Percentiles rank a stretch among this genome's conserved stretches.
These are phyloP conservation scores for Drosophila littoralis DNA, from an alignment of 1,140 invertebrate genomes.

Conservation along the genomic window DNA sequence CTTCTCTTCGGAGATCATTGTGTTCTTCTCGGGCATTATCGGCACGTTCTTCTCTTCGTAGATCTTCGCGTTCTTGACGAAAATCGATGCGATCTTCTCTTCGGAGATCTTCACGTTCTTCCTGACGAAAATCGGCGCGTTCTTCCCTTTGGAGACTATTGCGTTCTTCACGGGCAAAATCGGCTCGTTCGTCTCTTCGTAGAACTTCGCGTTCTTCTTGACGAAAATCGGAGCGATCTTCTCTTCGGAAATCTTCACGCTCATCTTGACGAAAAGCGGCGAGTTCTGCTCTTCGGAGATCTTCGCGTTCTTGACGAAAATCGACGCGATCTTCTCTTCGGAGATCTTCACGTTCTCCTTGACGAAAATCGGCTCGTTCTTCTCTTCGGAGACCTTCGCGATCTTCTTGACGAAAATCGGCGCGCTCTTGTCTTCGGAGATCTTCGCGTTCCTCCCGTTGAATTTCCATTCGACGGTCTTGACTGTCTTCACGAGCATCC, in stretches of 20 bases:
- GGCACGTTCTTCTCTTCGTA: background rate
- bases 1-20: background rate
- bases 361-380: background rate
- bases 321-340: slow-evolving; percentile 5
- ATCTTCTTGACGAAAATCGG: slow-evolving; percentile 3
- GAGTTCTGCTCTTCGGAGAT: slow-evolving; percentile 8
- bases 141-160: slow-evolving; percentile 10
- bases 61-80: slow-evolving; percentile 1
- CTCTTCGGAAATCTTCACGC: background rate
- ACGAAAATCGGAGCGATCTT: background rate
- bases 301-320: background rate
- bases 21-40: background rate
- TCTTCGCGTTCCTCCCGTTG: slow-evolving; percentile 17
- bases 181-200: slow-evolving; percentile 15
- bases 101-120: slow-evolving; percentile 1
- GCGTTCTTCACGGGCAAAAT: background rate
- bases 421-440: background rate
- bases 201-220: slow-evolving; percentile 8
- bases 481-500: background rate
- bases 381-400: background rate
- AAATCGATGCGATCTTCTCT: background rate
- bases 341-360: background rate
- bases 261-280: background rate
- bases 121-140: slow-evolving; percentile 2
- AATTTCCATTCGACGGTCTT: background rate